Base-by-base conservation (phyloP, 2,888 invertebrate genomes). In the Phasia obesa region DNA sequence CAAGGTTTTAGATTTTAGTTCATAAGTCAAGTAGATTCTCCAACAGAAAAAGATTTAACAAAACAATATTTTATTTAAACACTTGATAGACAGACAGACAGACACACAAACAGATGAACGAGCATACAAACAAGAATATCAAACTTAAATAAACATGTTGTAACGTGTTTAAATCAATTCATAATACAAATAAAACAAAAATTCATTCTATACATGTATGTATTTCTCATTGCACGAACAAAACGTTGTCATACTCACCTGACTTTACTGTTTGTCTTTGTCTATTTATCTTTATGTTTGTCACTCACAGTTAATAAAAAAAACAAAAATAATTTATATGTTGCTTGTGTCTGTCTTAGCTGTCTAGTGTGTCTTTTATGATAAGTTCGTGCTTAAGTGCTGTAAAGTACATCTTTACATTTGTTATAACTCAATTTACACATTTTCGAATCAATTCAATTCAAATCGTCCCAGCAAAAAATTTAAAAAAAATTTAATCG, bases 311-410 rank as follows among this genome's bases (percentile, higher is more conserved):
- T 44, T 15, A 57, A 31, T 2, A 60, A 17, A 49, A 42, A 49
- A 60, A 51, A 19, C 1, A 35, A 35, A 35, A 35, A 1, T 25
- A 15, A 53, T 42, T 55, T 74, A 9, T 55, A 23, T 64, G 31
- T 55, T 53, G 19, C 23, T 53, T 44, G 62, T 35, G 42, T 15
- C 13, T 19, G 42, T 15, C 31, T 53, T 47, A 15, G 4, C 44
- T 44, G 19, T 31, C n/a, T 23, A 44, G 51, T 62, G 25, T 60
- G 53, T n/a, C 23, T 51, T 49, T 69, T 55, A 44, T 53, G 53
- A 77, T 53, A 73, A 73, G 67, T 73, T 78, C 78, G 74, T 78
- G 78, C 64, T 82, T 59, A 82, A 82, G 77, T 82, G 49, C 17
- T 64, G 38, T 67, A 31, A 53, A 53, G 55, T 47, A 23, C 81